Evolutionary conservation across 2,888 invertebrate species (phyloP).

Genomic region (Punctoribates punctum): DNA sequence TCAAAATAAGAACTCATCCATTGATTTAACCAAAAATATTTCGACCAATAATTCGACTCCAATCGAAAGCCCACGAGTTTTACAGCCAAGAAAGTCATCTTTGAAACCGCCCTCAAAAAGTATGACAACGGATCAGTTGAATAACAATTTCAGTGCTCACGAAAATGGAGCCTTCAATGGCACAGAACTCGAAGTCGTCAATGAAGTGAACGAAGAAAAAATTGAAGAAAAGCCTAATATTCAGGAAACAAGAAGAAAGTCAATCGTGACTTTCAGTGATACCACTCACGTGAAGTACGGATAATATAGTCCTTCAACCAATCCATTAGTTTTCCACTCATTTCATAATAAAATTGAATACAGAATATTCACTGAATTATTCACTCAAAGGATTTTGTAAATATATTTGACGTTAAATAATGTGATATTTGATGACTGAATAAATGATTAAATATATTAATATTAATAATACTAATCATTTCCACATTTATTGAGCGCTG

Average conservation of each 20-base stretch:
- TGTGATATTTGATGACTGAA: too few relatives aligned
- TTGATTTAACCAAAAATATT: too few relatives aligned
- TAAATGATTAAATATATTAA: too few relatives aligned
- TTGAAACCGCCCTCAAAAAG: background rate
- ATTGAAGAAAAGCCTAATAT: background rate
- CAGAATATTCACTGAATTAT: too few relatives aligned
- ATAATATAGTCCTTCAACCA: background rate
- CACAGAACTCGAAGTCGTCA: background rate
- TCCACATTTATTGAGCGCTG: too few relatives aligned
- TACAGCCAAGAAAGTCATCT: background rate
- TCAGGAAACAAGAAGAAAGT: background rate
- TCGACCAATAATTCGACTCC: background rate
- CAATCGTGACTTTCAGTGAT: conserved; percentile 2
- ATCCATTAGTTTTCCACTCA: background rate
- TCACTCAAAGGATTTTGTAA: too few relatives aligned
- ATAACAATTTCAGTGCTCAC: background rate
- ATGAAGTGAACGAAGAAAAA: background rate
- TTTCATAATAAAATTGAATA: too few relatives aligned
- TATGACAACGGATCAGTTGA: background rate
- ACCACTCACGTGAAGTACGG: background rate
- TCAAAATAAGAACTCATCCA: too few relatives aligned
- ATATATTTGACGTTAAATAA: too few relatives aligned
- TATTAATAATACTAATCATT: too few relatives aligned
- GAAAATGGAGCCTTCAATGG: background rate
- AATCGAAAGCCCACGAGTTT: background rate